These are phyloP conservation scores for Lophura nycthemera DNA, from an alignment of 2,113 vertebrate species.

Conservation along the genomic window DNA sequence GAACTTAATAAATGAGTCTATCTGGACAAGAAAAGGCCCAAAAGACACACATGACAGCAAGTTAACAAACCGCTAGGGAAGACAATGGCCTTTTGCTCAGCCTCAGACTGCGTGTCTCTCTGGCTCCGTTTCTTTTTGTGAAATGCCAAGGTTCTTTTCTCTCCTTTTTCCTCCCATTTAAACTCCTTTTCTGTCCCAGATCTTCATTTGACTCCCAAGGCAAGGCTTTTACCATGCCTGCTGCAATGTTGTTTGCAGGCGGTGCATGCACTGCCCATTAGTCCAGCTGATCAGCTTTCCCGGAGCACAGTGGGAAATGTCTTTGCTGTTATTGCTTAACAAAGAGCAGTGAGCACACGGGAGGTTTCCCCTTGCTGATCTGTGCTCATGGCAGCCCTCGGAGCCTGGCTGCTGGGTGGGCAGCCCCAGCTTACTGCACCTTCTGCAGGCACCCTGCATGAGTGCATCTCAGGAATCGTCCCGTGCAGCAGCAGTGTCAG, in stretches of 20 bases:
- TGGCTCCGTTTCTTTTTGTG: not conserved
- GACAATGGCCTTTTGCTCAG: conserved; percentile 38
- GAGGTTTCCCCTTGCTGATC: not conserved
- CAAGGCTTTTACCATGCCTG: not conserved
- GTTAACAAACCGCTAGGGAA: not conserved
- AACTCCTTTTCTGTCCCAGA: not conserved
- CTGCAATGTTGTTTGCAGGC: not conserved
- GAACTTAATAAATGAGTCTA: conserved; percentile 4
- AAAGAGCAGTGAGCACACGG: not conserved
- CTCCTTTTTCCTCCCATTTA: not conserved
- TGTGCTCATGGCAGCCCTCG: not conserved
- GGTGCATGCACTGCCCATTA: not conserved
- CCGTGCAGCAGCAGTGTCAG: accelerated
- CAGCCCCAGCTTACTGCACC: not conserved
- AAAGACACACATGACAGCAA: conserved; percentile 1
- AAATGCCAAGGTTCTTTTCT: conserved; percentile 31
- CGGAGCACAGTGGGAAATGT: not conserved
- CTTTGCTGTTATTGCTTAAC: not conserved
- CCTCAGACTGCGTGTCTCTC: conserved; percentile 40
- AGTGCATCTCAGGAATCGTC: not conserved
- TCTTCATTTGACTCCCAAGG: not conserved
- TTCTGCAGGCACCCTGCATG: not conserved
- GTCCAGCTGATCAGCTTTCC: not conserved
- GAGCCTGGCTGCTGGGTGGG: not conserved
- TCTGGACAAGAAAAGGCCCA: not conserved